A percentile compares a stretch with the other conserved stretches of the same genome.
Conservation (phyloP, 1,140 invertebrate species). For the Coelopa frigida region DNA sequence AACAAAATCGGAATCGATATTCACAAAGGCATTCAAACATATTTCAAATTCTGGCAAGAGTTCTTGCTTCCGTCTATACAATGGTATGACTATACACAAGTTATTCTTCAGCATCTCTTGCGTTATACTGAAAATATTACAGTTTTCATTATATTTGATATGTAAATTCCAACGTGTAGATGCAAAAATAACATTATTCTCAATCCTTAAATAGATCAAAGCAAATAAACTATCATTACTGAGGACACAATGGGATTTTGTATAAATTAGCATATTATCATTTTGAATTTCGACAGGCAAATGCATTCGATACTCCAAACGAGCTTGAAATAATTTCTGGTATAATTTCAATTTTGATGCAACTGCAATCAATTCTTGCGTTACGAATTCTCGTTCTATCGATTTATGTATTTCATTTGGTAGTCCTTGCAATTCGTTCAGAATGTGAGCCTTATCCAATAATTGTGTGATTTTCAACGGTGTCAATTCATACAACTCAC, state of each 20-base stretch:
- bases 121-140: conserved; percentile 18
- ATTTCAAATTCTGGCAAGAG: conserved; percentile 18
- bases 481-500: conserved; percentile 16
- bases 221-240: conserved; percentile 14
- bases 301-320: conserved; percentile 16
- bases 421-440: conserved; percentile 18
- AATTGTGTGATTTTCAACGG: conserved; percentile 16
- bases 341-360: conserved; percentile 10
- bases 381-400: conserved; percentile 23
- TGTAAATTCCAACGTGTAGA: conserved; percentile 23
- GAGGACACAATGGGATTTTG: neutral
- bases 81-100: conserved; percentile 15
- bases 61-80: conserved; percentile 14
- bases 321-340: conserved; percentile 3
- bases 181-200: conserved; percentile 9
- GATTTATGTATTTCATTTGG: conserved; percentile 16
- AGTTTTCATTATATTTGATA: conserved; percentile 10
- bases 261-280: conserved; percentile 12
- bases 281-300: conserved; percentile 14
- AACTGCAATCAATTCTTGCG: conserved; percentile 28
- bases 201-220: conserved; percentile 14
- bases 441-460: conserved; percentile 12
- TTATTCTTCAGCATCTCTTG: conserved; percentile 16
- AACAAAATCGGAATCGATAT: conserved; percentile 16
- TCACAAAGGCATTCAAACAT: conserved; percentile 20